Percentiles rank a stretch among this genome's conserved stretches.
Conservation (phyloP, 2,888 invertebrate species). For the Ectemnius continuus region DNA sequence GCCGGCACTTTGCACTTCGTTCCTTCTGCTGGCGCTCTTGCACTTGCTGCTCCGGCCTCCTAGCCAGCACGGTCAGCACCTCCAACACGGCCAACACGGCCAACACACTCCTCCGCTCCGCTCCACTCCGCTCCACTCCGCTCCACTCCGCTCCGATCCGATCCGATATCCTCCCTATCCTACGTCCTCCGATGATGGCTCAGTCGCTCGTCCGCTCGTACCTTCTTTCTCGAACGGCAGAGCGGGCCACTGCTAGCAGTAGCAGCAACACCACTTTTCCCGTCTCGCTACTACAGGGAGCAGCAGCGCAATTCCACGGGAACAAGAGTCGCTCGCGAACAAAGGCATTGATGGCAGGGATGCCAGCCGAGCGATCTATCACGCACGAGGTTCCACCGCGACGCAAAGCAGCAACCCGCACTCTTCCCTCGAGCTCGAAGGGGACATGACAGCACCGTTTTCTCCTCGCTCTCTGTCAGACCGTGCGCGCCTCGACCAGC, state of each 20-base stretch:
- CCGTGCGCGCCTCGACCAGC: conserved; percentile 11
- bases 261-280: conserved; percentile 38
- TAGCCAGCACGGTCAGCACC: no score
- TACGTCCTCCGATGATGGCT: background rate
- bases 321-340: conserved; percentile 54
- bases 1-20: conserved; percentile 13
- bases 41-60: no score
- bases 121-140: no score
- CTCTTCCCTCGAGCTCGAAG: conserved; percentile 30
- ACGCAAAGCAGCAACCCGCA: conserved; percentile 35
- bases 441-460: conserved; percentile 55
- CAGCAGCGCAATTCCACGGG: conserved; percentile 24
- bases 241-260: background rate
- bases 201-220: conserved; percentile 25
- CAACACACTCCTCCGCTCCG: no score
- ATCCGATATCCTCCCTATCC: no score
- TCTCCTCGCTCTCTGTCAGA: conserved; percentile 4
- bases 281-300: conserved; percentile 29
- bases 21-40: no score
- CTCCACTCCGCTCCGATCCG: no score
- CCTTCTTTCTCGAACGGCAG: conserved; percentile 12
- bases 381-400: conserved; percentile 49
- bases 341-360: conserved; percentile 63
- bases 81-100: no score
- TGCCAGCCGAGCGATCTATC: conserved; percentile 29